Base-by-base conservation (phyloP, 2,113 vertebrate species). In the Menidia beryllina region DNA sequence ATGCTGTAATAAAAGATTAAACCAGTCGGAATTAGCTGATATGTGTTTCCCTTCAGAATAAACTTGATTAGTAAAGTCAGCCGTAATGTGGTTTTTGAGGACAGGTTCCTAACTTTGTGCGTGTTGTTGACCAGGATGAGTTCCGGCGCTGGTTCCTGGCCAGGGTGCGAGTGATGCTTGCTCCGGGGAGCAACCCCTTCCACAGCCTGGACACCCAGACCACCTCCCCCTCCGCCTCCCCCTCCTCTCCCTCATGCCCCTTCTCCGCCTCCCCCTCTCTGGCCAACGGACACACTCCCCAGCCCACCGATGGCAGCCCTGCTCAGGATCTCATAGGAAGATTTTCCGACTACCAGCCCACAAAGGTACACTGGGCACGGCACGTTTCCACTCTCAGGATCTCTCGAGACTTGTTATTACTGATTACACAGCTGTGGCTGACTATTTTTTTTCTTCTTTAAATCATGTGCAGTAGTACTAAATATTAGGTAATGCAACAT, bases 81-180 rank as follows among this genome's bases (percentile, higher is more conserved):
- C 11, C 13, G 15, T 20, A 27, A 12, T 26, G 27, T 5, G 3
- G 14, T 70, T 56, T 19, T 36, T 38, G 9, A 27, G 19, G 49
- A 8, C 36, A 34, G n/a, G 23, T 55, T 11, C 23, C 26, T 0
- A 30, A 53, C 41, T 55, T 60, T 27, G 19, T 26, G 2, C 72
- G 0, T 25, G 41, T 80, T 21, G 72, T 69, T 74, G 26, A 47
- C 21, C 41, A 99, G 98, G 98, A 99, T 83, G 98, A 99, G 89
- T 99, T 98, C 90, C 96, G 89, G 76, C 93, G 89, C 64, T 99
- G 97, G 96, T 99, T 98, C 93, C 94, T 95, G 85, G 96, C 98
- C 87, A 98, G 94, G 89, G 94, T 99, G 83, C 95, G 94, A 53
- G 21, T 95, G 79, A 93, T 95, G 87, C 91, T 95, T 89, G 95